Evolutionary conservation across 2,113 vertebrate species (phyloP), one percentile per base, ranked within the genome.

Genomic region (Oncorhynchus gorbuscha): DNA sequence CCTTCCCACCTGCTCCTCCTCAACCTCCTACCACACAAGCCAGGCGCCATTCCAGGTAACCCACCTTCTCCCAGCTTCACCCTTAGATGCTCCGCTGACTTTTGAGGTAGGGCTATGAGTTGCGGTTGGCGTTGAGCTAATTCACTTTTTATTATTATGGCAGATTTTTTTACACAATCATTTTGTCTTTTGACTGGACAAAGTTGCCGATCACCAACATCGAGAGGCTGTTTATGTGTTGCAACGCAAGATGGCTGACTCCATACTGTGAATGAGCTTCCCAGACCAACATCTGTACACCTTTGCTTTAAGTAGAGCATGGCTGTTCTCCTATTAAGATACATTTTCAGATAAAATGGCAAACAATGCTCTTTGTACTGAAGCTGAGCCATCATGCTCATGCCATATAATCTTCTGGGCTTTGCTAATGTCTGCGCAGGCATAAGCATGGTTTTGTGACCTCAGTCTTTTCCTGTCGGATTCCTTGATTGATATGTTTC

Each of bases 1-100:
- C 86, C 88, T 85, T 65, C 86, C 51, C 91, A 82, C 86, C 51
- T 55, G 86, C 86, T 90, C 91, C 81, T 89, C 90, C 85, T 86
- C 8, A 86, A 81, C 78, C 89, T 87, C 84, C 84, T 81, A 0
- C 76, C 87, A 74, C 69, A 35, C 26, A 58, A 61, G 67, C 30
- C 75, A 90, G 91, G 89, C 71, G 65, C 76, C 72, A 14, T 69
- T 73, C 61, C 84, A 89, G 87, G 87, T 89, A 89, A 88, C 80
- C 66, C 58, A 35, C 39, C 22, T 9, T 18, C 74, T 59, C 69
- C 39, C 58, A 18, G 30, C 18, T 4, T 68, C 16, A 1, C 30
- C 32, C 18, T 13, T 69, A 69, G 67, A 35, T 20, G 18, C 67
- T 18, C 28, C 1, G 9, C 7, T 69, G 67, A n/a, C 30, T 35